Evolutionary conservation across 1,140 invertebrate species (phyloP).

Genomic region (Drosophila eugracilis): DNA sequence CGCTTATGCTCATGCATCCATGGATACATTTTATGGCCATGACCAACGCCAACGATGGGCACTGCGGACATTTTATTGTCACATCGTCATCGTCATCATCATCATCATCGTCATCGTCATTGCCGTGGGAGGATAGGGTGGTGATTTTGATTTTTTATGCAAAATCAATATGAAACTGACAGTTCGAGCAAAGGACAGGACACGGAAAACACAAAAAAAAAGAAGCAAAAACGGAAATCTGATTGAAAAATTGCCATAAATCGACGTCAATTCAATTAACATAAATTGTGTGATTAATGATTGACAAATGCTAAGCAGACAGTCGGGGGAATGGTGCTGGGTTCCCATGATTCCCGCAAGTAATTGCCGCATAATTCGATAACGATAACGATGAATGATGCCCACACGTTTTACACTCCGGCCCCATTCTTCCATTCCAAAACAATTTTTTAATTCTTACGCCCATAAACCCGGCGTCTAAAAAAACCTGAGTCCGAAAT

Average conservation of each 20-base stretch:
- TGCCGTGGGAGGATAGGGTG: slow-evolving; percentile 2
- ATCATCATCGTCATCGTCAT: slow-evolving; percentile 6
- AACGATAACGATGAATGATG: slow-evolving; percentile 59
- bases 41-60: slow-evolving; percentile 38
- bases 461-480: slow-evolving; percentile 10
- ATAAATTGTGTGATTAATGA: slow-evolving; percentile 80
- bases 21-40: slow-evolving; percentile 36
- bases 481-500: slow-evolving; percentile 33
- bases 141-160: slow-evolving; percentile 55
- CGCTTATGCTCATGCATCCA: slow-evolving; percentile 42
- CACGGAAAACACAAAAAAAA: background rate
- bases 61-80: slow-evolving; percentile 65
- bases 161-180: slow-evolving; percentile 57
- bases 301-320: slow-evolving; percentile 72
- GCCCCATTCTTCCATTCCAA: slow-evolving; percentile 1
- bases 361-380: slow-evolving; percentile 75
- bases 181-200: slow-evolving; percentile 7
- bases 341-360: slow-evolving; percentile 28
- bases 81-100: slow-evolving; percentile 32
- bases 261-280: slow-evolving; percentile 79
- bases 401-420: slow-evolving; percentile 41
- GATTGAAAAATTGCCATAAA: slow-evolving; percentile 76
- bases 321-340: slow-evolving; percentile 11
- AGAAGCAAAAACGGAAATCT: slow-evolving; percentile 28
- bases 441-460: slow-evolving; percentile 79